Percentiles rank a stretch among this genome's conserved stretches.
These are phyloP conservation scores for Eucera pruinosa DNA, from an alignment of 2,888 invertebrate genomes.

Conservation along the genomic window DNA sequence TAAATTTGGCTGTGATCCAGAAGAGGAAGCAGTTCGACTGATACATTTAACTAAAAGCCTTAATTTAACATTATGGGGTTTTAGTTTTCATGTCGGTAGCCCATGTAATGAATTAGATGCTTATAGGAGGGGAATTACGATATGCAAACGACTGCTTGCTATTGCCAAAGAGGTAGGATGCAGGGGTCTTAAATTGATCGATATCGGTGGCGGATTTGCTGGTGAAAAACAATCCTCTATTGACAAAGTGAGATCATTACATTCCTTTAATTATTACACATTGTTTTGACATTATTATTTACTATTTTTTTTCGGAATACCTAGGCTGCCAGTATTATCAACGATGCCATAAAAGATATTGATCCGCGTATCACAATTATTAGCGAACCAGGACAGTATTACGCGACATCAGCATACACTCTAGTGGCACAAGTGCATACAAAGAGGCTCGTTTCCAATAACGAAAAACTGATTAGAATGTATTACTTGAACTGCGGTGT, in stretches of 20 bases:
- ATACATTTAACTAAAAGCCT: slow-evolving; percentile 73
- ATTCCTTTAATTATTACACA: too few species aligned
- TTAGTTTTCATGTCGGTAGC: slow-evolving; percentile 81
- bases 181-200: slow-evolving; percentile 85
- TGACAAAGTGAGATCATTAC: slow-evolving; percentile 30
- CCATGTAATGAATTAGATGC: slow-evolving; percentile 83
- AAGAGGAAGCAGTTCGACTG: slow-evolving; percentile 72
- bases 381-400: slow-evolving; percentile 88
- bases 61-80: slow-evolving; percentile 78
- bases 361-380: slow-evolving; percentile 84
- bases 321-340: slow-evolving; percentile 84
- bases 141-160: slow-evolving; percentile 85
- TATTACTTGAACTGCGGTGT: slow-evolving; percentile 88
- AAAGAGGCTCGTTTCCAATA: slow-evolving; percentile 82
- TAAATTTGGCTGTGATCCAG: slow-evolving; percentile 81
- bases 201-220: slow-evolving; percentile 88
- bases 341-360: slow-evolving; percentile 85
- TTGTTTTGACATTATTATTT: too few species aligned
- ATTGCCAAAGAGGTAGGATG: slow-evolving; percentile 85
- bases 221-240: slow-evolving; percentile 81
- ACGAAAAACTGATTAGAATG: slow-evolving; percentile 79
- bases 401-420: slow-evolving; percentile 87
- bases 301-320: slow-evolving; percentile 15
- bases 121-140: slow-evolving; percentile 85
- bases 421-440: slow-evolving; percentile 86